A percentile compares a stretch with the other conserved stretches of the same genome.
Evolutionary conservation across 2,113 vertebrate genomes (phyloP).

Genomic region (Gila orcuttii): DNA sequence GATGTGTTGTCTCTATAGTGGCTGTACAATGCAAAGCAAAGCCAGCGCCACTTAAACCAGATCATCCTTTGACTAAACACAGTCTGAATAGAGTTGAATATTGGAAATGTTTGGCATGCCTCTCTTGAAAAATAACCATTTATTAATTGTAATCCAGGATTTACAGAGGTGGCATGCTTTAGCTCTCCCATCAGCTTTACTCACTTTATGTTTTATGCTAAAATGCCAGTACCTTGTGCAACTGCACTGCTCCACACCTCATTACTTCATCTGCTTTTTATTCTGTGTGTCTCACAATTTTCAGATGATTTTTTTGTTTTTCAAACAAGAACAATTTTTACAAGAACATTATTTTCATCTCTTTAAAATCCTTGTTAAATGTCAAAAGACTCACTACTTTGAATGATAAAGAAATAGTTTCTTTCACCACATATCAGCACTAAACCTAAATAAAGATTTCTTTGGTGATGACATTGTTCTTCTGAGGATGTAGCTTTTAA

Average conservation of each 20-base stretch:
- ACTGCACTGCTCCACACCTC: background rate
- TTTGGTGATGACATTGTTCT: background rate
- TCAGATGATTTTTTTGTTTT: background rate
- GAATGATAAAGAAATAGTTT: background rate
- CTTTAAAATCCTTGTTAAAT: background rate
- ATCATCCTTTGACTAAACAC: constrained; percentile 22
- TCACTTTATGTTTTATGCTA: background rate
- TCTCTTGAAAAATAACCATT: constrained; percentile 20
- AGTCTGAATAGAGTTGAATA: constrained; percentile 7
- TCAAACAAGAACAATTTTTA: background rate
- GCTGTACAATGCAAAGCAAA: constrained; percentile 49
- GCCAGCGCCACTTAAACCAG: constrained; percentile 48
- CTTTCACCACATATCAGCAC: background rate
- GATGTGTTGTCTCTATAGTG: constrained; percentile 54
- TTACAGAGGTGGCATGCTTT: constrained; percentile 17
- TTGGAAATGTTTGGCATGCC: constrained; percentile 29
- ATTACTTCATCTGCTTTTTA: background rate
- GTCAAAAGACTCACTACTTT: background rate
- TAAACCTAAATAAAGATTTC: background rate
- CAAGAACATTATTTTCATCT: background rate
- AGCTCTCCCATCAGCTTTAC: constrained; percentile 13
- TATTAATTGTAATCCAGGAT: constrained; percentile 44
- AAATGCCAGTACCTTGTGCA: background rate
- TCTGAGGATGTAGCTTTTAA: background rate
- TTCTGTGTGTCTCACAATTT: background rate